phyloP scores from a whole-genome alignment of 2,113 vertebrate genomes.

The Limanda limanda region DNA sequence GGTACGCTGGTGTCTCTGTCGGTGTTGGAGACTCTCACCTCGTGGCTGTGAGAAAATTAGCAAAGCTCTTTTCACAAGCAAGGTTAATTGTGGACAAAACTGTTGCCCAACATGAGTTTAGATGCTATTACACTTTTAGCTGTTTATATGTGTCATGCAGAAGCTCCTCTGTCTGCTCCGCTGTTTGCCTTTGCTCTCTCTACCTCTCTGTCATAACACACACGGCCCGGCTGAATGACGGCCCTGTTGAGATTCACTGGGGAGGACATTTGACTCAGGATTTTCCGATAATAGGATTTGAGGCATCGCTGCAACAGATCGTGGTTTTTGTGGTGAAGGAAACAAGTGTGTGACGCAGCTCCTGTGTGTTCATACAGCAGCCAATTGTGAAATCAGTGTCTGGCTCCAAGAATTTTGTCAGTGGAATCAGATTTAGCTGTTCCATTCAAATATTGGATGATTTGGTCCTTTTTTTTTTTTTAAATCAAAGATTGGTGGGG shows the following conservation, averaged over 20 bases:
- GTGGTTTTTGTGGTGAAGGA: constrained; percentile 71
- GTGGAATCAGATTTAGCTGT: not conserved
- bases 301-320: constrained; percentile 74
- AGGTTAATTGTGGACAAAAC: constrained; percentile 32
- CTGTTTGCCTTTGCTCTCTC: constrained; percentile 59
- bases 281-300: constrained; percentile 80
- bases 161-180: constrained; percentile 31
- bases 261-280: constrained; percentile 78
- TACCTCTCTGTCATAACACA: constrained; percentile 70
- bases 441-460: not conserved
- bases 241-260: constrained; percentile 69
- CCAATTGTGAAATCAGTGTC: constrained; percentile 32
- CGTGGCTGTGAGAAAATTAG: constrained; percentile 48
- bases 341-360: constrained; percentile 57
- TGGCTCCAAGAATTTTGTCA: not conserved
- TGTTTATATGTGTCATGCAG: constrained; percentile 36
- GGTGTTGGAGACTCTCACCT: constrained; percentile 26
- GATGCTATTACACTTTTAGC: constrained; percentile 32
- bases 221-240: constrained; percentile 66
- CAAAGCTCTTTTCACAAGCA: constrained; percentile 36
- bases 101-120: constrained; percentile 35
- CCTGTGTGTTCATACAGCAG: constrained; percentile 52
- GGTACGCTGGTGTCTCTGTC: constrained; percentile 7
- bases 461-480: not conserved
- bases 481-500: too few relatives aligned